phyloP scores from a whole-genome alignment of 2,888 invertebrate genomes.

The Branchellion lobata region DNA sequence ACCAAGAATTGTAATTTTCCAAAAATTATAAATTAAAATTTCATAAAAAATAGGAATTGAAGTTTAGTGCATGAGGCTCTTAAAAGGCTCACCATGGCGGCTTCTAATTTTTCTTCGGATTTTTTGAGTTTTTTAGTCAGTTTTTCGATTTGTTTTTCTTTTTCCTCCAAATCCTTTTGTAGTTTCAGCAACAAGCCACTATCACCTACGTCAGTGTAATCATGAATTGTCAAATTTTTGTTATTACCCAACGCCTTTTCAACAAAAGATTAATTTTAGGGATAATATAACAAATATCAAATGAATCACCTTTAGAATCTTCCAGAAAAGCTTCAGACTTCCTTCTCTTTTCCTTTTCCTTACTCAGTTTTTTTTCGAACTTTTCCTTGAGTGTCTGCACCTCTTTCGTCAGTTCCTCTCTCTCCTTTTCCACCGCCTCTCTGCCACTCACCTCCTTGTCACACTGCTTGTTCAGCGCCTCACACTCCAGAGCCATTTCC shows the following conservation, averaged over 20 bases:
- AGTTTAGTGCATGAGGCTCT: too few relatives aligned
- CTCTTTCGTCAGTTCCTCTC: slow-evolving; percentile 36
- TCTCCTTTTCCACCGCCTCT: slow-evolving; percentile 52
- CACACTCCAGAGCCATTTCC: slow-evolving; percentile 39
- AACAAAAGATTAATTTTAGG: too few relatives aligned
- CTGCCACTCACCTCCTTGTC: slow-evolving; percentile 42
- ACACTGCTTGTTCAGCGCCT: slow-evolving; percentile 30
- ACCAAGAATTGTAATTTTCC: too few relatives aligned
- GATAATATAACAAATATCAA: too few relatives aligned
- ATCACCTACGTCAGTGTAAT: too few relatives aligned
- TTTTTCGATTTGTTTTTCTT: slow-evolving; percentile 38
- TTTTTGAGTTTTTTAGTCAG: slow-evolving; percentile 44
- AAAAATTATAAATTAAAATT: too few relatives aligned
- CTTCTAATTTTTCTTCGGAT: slow-evolving; percentile 37
- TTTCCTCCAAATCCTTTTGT: slow-evolving; percentile 39
- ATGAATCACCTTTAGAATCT: slow-evolving; percentile 20
- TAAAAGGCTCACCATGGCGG: background rate
- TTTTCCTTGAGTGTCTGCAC: slow-evolving; percentile 49
- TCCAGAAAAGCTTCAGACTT: slow-evolving; percentile 30
- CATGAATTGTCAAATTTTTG: too few relatives aligned
- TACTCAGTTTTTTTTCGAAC: slow-evolving; percentile 45
- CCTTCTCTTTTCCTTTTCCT: slow-evolving; percentile 27
- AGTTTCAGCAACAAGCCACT: background rate
- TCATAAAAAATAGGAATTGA: too few relatives aligned
- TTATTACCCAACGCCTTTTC: too few relatives aligned